A percentile compares a stretch with the other conserved stretches of the same genome.
These are phyloP conservation scores for Hyles lineata DNA, from an alignment of 2,888 invertebrate genomes.

Conservation along the genomic window DNA sequence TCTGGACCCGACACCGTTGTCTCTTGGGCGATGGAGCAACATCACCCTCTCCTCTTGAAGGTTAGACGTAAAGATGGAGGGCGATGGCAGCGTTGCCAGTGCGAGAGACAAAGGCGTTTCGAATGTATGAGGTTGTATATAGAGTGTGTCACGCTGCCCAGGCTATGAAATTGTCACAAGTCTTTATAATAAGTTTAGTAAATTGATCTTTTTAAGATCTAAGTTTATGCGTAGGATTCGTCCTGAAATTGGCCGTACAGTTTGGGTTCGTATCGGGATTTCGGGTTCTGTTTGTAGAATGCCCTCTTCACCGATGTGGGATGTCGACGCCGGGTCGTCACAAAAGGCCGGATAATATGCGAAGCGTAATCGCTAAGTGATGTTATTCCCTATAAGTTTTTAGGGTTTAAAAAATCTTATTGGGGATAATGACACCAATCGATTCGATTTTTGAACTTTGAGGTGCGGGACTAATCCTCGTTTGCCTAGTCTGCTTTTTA, in stretches of 20 bases:
- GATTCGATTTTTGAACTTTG: neutral
- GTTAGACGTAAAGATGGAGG: slow-evolving; percentile 8
- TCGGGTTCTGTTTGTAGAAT: slow-evolving; percentile 3
- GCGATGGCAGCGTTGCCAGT: neutral
- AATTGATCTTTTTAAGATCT: neutral
- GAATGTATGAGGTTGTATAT: neutral
- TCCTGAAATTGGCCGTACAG: neutral
- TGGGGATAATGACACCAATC: neutral
- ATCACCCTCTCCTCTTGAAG: slow-evolving; percentile 1
- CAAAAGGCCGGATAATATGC: neutral
- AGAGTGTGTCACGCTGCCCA: neutral
- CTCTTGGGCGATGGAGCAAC: neutral
- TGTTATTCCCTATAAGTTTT: neutral
- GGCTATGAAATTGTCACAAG: slow-evolving; percentile 24
- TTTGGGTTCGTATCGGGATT: neutral
- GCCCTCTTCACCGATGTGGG: neutral
- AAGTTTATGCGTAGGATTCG: slow-evolving; percentile 5
- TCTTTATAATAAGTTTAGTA: slow-evolving; percentile 18
- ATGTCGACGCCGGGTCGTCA: neutral
- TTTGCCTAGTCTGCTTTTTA: slow-evolving; percentile 15
- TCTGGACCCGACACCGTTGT: slow-evolving; percentile 8
- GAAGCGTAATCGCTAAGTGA: neutral
- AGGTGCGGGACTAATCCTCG: slow-evolving; percentile 6
- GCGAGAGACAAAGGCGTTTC: no score
- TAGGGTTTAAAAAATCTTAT: neutral